Evolutionary conservation across 2,888 invertebrate species (phyloP), one percentile per base, ranked within the genome.

Genomic region (Julus scandinavius): DNA sequence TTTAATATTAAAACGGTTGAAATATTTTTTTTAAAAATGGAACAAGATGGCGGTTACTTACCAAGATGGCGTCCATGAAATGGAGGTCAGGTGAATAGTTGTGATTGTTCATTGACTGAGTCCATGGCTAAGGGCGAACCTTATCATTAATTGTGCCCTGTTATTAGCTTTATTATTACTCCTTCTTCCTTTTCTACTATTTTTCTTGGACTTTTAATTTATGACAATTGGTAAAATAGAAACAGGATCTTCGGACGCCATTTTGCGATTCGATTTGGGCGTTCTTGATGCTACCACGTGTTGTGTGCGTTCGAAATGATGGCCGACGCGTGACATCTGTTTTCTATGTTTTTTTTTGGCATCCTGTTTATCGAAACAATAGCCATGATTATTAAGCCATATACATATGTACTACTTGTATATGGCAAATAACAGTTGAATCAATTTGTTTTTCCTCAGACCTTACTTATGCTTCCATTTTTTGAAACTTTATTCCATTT

Each of bases 261-360:
- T 63, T 63, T 63, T 63, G 29, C 63, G 63, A 63, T 63, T 63
- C 63, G 63, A 63, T 63, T 63, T 63, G 63, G 63, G 63, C 63
- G 63, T 63, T 2, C 13, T 54, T 54, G 0, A 4, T 13, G 13
- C 11, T 45, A 45, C 45, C 45, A 45, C 7, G 45, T 45, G 45
- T 45, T 7, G 7, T 7, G 5, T 7, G 45, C 45, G 6, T 45
- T 45, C 7, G 45, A 45, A 45, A 45, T 45, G 45, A 29, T 49
- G 54, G 54, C 13, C 15, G 3, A 54, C 54, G 54, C 54, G n/a
- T 63, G 63, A 63, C 63, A 63, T 63, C 63, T 63, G 63, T 63
- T 63, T 63, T 13, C 54, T 54, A 54, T 13, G 54, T 54, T 54
- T 54, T 17, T 17, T 54, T 29, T 29, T 29, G 29, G 54, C 54